Base-by-base conservation (phyloP, 2,797 vertebrate species). In the Cirrhinus molitorella region DNA sequence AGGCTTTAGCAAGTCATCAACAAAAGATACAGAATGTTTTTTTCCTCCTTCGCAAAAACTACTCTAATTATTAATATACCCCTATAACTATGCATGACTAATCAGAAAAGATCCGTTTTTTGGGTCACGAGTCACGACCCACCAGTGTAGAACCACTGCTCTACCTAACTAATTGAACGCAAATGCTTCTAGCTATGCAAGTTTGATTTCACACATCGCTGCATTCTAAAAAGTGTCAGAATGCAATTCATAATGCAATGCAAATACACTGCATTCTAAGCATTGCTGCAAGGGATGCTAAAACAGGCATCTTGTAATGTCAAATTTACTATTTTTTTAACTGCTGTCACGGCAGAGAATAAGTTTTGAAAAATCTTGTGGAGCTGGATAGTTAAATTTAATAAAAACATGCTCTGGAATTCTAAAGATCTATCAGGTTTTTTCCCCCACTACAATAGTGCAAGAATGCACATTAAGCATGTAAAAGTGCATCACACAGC, bases 171-270 rank as follows among this genome's bases (percentile, higher is more conserved):
- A 65, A 21, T 37, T 37, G 28, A 25, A 40, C 3, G 2, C 49
- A 66, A 55, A 65, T 14, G 17, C 28, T 63, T 61, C 13, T 51
- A 74, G 43, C 43, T 13, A 49, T 19, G 57, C 43, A 81, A 65
- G n/a, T 4, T 53, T 49, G 59, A 74, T 82, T 75, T 82, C 71
- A 66, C 80, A 43, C 34, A 53, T 66, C 45, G 0, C 61, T 74
- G 47, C n/a, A 6, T 28, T 74, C 17, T 3, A 17, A 65, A 65
- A 53, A 49, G 37, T 59, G 66, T 59, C 23, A 5, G 51, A 75
- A 75, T 47, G 43, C 59, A 65, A 61, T 45, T 61, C 16, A 47
- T 57, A 31, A 31, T 47, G 25, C 16, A 45, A 31, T 51, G 12
- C 17, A 71, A 71, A 81, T 59, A 28, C 7, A 45, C 3, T n/a